phyloP scores from a whole-genome alignment of 2,797 vertebrate species.

The Pangasius djambal region DNA sequence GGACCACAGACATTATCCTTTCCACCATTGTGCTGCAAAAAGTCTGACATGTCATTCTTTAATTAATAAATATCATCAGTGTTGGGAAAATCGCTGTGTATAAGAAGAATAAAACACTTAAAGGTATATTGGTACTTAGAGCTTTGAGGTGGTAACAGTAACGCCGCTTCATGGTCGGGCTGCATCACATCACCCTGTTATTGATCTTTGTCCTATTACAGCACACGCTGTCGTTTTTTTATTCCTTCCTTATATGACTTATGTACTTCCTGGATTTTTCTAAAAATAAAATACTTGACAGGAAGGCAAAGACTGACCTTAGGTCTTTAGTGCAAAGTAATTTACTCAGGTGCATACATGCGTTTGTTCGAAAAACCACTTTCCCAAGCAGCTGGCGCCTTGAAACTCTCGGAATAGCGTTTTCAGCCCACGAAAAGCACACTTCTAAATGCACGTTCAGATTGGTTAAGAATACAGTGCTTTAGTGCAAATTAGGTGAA shows the following conservation, averaged over 20 bases:
- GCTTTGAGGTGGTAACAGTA: too few relatives aligned
- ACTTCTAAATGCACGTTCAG: too few relatives aligned
- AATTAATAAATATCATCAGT: not conserved
- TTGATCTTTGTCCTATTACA: not conserved
- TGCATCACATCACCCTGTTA: not conserved
- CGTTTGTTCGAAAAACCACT: too few relatives aligned
- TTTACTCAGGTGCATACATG: too few relatives aligned
- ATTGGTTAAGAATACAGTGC: too few relatives aligned
- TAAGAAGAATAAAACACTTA: not conserved
- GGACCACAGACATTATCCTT: too few relatives aligned
- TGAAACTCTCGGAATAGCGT: too few relatives aligned
- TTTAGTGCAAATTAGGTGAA: too few relatives aligned
- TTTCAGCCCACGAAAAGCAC: too few relatives aligned
- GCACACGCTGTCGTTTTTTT: not conserved
- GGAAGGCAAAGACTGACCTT: not conserved
- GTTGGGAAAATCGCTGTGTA: not conserved
- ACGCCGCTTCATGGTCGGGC: not conserved
- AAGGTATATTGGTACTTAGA: not conserved
- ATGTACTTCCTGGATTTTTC: too few relatives aligned
- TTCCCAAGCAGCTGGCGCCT: too few relatives aligned
- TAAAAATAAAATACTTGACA: too few relatives aligned
- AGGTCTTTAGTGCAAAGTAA: not conserved
- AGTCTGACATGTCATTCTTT: not conserved
- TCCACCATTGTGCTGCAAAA: not conserved
- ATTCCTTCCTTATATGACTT: not conserved